phyloP scores from a whole-genome alignment of 2,113 vertebrate species.

The Serinus canaria region DNA sequence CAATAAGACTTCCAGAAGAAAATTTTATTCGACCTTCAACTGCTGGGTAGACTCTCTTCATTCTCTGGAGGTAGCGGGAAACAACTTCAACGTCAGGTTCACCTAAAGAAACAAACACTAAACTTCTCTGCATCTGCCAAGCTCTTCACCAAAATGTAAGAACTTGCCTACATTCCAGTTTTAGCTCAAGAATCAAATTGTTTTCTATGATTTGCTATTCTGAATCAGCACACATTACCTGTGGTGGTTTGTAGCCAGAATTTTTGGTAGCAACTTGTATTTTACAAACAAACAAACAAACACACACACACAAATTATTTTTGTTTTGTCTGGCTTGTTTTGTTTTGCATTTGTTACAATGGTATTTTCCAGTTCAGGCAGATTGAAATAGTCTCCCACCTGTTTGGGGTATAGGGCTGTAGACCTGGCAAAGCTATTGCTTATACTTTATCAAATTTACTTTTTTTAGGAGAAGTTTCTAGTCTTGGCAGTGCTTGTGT shows the following conservation, averaged over 20 bases:
- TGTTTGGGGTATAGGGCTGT: not conserved
- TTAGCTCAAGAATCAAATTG: not conserved
- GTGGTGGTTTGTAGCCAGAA: not conserved
- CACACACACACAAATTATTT: not conserved
- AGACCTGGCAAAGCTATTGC: not conserved
- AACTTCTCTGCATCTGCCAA: not conserved
- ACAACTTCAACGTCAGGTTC: conserved; percentile 82
- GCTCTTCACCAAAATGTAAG: not conserved
- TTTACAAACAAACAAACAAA: not conserved
- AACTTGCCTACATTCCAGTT: not conserved
- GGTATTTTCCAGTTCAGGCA: not conserved
- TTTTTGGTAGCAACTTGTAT: not conserved
- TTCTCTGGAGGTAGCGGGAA: conserved; percentile 79
- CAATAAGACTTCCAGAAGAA: conserved; percentile 42
- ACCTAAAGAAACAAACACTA: conserved; percentile 66
- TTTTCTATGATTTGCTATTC: not conserved
- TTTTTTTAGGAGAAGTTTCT: not conserved
- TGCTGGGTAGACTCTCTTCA: conserved; percentile 79
- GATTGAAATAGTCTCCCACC: not conserved
- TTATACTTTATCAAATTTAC: not conserved
- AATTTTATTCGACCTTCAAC: conserved; percentile 87
- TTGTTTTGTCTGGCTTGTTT: not conserved
- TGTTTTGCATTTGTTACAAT: not conserved
- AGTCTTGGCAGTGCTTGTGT: not conserved
- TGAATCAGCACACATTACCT: not conserved